These are phyloP conservation scores for Lepus timidus DNA, from an alignment of 2,113 vertebrate genomes.

Conservation along the genomic window DNA sequence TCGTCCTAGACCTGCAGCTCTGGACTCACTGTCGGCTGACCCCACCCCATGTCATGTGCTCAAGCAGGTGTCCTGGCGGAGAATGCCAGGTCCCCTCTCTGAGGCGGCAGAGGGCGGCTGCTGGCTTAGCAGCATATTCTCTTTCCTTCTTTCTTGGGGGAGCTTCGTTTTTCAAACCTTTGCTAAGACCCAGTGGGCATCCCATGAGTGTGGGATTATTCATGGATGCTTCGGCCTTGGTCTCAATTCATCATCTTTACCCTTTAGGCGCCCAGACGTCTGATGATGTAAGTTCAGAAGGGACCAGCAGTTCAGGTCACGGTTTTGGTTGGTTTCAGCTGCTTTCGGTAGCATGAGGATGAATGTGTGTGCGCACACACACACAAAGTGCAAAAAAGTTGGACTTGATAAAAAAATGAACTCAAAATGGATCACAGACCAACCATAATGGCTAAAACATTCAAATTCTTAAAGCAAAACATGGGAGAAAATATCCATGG, in stretches of 20 bases:
- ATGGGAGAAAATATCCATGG: background rate
- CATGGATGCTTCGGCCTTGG: background rate
- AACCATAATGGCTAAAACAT: slow-evolving; percentile 49
- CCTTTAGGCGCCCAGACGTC: slow-evolving; percentile 24
- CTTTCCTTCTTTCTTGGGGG: background rate
- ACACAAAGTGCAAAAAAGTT: background rate
- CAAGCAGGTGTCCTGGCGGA: background rate
- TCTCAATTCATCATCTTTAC: background rate
- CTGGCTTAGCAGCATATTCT: background rate
- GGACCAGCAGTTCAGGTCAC: background rate
- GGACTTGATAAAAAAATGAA: background rate
- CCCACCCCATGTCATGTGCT: background rate
- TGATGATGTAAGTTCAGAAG: background rate
- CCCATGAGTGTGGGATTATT: too few species aligned
- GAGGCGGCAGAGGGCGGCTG: background rate
- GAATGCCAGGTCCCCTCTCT: background rate
- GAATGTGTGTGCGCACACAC: background rate
- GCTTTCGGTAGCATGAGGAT: background rate
- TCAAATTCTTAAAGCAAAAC: slow-evolving; percentile 10
- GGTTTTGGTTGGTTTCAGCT: background rate
- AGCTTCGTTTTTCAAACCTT: background rate
- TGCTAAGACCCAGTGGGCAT: background rate
- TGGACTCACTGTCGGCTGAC: background rate
- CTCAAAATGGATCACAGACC: background rate
- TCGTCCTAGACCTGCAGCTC: background rate